phyloP scores from a whole-genome alignment of 2,113 vertebrate species.

The Limnothrissa miodon region DNA sequence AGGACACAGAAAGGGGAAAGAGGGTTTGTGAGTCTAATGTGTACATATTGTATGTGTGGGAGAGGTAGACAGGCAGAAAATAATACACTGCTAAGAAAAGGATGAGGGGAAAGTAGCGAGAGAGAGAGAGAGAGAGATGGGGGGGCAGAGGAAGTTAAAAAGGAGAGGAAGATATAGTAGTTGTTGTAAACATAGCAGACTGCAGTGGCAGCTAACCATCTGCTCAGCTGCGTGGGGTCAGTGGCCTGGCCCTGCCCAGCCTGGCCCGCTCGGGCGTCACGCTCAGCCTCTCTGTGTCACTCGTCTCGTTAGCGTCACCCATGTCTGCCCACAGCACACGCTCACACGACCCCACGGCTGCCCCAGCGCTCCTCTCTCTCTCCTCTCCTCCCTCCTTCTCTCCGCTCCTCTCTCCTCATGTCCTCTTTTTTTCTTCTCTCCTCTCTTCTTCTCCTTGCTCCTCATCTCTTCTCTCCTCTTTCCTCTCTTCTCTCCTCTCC shows the following conservation, averaged over 20 bases:
- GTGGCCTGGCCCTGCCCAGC: neutral
- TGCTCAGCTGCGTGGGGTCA: slow-evolving; percentile 1
- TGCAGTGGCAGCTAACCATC: neutral
- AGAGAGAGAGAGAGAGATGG: neutral
- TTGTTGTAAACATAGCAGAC: neutral
- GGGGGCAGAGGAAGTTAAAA: too few relatives aligned
- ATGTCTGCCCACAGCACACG: slow-evolving; percentile 1
- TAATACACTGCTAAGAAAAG: neutral
- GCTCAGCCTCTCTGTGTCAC: neutral
- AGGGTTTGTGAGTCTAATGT: slow-evolving; percentile 25
- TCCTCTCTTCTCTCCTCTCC: neutral
- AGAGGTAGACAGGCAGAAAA: neutral
- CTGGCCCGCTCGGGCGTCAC: neutral
- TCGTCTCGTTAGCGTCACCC: slow-evolving; percentile 29
- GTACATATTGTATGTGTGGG: neutral
- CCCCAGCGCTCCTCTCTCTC: neutral
- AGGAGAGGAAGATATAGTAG: neutral
- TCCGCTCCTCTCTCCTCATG: neutral
- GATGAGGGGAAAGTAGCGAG: neutral
- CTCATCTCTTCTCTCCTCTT: too few relatives aligned
- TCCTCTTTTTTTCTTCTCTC: neutral
- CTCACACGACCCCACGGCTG: neutral
- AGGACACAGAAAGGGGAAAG: neutral
- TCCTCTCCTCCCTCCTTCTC: neutral
- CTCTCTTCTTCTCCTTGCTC: neutral